Evolutionary conservation across 2,888 invertebrate species (phyloP), one percentile per base, ranked within the genome.

Genomic region (Callyntrura sp.): DNA sequence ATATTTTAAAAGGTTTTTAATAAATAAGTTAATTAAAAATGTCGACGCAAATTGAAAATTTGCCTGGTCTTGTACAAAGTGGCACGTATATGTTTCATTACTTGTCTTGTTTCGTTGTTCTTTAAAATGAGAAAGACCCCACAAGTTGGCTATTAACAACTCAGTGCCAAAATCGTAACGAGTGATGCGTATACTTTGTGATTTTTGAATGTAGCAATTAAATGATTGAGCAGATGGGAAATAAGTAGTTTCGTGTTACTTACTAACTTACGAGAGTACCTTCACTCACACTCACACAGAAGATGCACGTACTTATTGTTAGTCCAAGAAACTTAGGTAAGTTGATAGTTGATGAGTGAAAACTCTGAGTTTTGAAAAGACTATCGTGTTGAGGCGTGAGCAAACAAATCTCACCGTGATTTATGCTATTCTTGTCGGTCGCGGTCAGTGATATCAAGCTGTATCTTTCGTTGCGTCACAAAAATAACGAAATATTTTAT

Each of bases 11-110:
- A 12, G 4, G 35, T 45, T 12, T n/a, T 68, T 55, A 51, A 86
- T 79, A 79, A 82, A 87, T 82, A 62, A 57, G 81, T 81, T 81
- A 81, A 87, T 87, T 87, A 87, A 87, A 79, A 70, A 87, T 81
- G 81, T 81, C 17, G 45, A 81, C 55, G 45, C 45, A 79, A 86
- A 86, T 86, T 86, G 86, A 86, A 86, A 79, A 20, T 43, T 48
- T 79, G 55, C n/a, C 78, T 79, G 78, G 73, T 76, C 35, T 60
- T 43, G 20, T 45, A 28, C 28, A 11, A n/a, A 28, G 28, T 65
- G 65, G 20, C 43, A 70, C 70, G 17, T n/a, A n/a, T n/a, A n/a
- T n/a, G n/a, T 68, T 68, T 70, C 70, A 35, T 70, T 78, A 9
- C 51, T 51, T 1, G 43, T 70, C 55, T 68, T 84, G 60, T 84